phyloP scores from a whole-genome alignment of 2,888 invertebrate species.

The Clepsis dumicolana region DNA sequence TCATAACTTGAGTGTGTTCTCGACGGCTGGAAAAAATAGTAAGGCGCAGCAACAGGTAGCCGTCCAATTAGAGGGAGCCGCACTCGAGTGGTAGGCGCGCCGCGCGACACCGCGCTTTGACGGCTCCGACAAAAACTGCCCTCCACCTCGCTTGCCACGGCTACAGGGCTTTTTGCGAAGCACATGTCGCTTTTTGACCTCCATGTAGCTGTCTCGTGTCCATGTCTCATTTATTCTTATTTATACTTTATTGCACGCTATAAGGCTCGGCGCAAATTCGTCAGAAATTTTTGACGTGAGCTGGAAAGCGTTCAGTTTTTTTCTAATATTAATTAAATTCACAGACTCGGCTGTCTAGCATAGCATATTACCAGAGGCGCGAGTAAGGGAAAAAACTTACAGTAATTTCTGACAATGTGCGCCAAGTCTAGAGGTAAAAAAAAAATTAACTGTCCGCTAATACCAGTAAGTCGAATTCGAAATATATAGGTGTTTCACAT shows the following conservation, averaged over 20 bases:
- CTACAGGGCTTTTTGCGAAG: constrained; percentile 73
- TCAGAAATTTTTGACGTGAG: background rate
- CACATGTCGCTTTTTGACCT: constrained; percentile 73
- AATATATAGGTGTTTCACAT: background rate
- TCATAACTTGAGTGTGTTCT: constrained; percentile 68
- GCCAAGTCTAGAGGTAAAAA: no score
- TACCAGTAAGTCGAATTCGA: background rate
- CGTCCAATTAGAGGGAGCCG: constrained; percentile 82
- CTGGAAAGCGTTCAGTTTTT: background rate
- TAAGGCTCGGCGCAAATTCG: background rate
- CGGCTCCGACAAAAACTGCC: constrained; percentile 76
- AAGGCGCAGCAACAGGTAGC: constrained; percentile 83
- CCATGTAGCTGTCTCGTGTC: constrained; percentile 56
- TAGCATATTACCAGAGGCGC: no score
- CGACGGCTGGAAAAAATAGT: constrained; percentile 68
- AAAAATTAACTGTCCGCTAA: background rate
- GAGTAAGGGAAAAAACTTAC: no score
- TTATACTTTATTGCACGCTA: background rate
- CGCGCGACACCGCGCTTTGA: constrained; percentile 80
- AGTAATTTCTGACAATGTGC: no score
- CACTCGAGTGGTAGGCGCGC: constrained; percentile 74
- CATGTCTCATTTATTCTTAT: constrained; percentile 16
- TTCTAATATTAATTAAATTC: no score
- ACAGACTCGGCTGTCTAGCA: no score
- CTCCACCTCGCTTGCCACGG: constrained; percentile 75